phyloP scores from a whole-genome alignment of 1,140 invertebrate species.

The Drosophila pruinosa region DNA sequence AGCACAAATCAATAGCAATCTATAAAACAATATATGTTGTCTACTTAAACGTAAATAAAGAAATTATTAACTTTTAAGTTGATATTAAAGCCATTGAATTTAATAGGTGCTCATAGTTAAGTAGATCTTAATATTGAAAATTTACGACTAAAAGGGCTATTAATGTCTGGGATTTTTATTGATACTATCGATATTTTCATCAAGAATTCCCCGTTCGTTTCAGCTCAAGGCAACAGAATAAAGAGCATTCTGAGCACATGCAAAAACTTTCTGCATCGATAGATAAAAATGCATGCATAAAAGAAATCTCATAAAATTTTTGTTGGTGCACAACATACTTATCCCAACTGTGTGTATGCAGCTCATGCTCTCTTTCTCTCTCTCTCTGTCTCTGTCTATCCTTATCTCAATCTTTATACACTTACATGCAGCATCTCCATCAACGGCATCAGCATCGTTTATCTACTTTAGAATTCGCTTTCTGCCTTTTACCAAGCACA shows the following conservation, averaged over 20 bases:
- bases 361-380: background rate
- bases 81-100: too few relatives aligned
- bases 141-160: background rate
- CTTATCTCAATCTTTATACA: constrained; percentile 20
- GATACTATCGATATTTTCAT: background rate
- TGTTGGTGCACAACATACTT: constrained; percentile 14
- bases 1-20: too few relatives aligned
- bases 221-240: background rate
- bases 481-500: constrained; percentile 2
- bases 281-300: constrained; percentile 11
- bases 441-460: constrained; percentile 16
- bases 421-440: constrained; percentile 19
- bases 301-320: constrained; percentile 24
- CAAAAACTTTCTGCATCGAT: background rate
- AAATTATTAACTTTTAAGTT: too few relatives aligned
- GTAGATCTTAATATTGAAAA: background rate
- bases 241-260: background rate
- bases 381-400: background rate
- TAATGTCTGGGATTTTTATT: too few relatives aligned
- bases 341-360: background rate
- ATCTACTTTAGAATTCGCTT: constrained; percentile 9
- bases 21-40: too few relatives aligned
- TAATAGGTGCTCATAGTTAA: too few relatives aligned
- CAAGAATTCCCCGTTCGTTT: background rate
- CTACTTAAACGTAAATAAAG: too few relatives aligned